Base-by-base conservation (phyloP, 37 sponge, comb jelly and placozoan genomes). In the Agelas oroides region DNA sequence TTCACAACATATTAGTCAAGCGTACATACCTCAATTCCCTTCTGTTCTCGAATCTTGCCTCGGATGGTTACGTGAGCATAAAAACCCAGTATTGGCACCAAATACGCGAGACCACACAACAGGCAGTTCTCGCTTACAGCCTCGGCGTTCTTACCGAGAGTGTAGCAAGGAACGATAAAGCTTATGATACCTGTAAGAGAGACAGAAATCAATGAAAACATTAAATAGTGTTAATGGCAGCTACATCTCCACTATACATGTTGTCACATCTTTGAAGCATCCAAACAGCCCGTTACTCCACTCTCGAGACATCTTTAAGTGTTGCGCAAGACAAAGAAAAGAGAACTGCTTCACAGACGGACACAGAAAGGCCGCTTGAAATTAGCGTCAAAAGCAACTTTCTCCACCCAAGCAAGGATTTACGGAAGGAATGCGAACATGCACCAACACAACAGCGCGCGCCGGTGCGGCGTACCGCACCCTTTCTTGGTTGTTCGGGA, bases 271-370 rank as follows among this genome's bases (percentile, higher is more conserved):
- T 0, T 75, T 67, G 65, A 90, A 90, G 54, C 91, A 90, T 1
- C 91, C 91, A 81, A 84, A 90, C 20, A 90, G 38, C 1, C 91
- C 86, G 32, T 90, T n/a, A n/a, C n/a, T n/a, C n/a, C n/a, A n/a
- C n/a, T n/a, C n/a, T n/a, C n/a, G n/a, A n/a, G n/a, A n/a, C n/a
- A n/a, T n/a, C n/a, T n/a, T n/a, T n/a, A n/a, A n/a, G n/a, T n/a
- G n/a, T n/a, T n/a, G n/a, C n/a, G n/a, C n/a, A n/a, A n/a, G n/a
- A n/a, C n/a, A n/a, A n/a, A n/a, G n/a, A n/a, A n/a, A n/a, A n/a
- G n/a, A n/a, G n/a, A n/a, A n/a, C n/a, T n/a, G n/a, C n/a, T n/a
- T n/a, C n/a, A n/a, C n/a, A n/a, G n/a, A n/a, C n/a, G n/a, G n/a
- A n/a, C n/a, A n/a, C n/a, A n/a, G n/a, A n/a, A n/a, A n/a, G n/a